Percentiles rank a stretch among this genome's conserved stretches.
phyloP scores from a whole-genome alignment of 2,113 vertebrate genomes.

The Neotragus moschatus region DNA sequence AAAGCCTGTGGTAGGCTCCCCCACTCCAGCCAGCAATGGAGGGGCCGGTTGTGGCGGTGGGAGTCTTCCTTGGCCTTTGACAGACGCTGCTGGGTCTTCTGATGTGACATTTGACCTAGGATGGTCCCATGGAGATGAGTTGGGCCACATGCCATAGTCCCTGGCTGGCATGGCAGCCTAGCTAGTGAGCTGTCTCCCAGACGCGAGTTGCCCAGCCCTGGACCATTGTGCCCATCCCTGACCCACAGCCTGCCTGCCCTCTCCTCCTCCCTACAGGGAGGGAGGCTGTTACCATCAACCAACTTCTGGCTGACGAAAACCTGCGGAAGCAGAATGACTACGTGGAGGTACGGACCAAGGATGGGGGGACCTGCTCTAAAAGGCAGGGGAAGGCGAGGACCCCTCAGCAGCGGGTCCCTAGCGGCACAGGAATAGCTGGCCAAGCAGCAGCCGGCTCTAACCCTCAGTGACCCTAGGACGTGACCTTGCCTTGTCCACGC shows the following conservation, averaged over 20 bases:
- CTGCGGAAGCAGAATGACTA: slow-evolving; percentile 72
- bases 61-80: neutral
- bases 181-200: neutral
- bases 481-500: rapidly evolving
- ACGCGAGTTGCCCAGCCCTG: neutral
- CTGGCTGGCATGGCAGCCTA: neutral
- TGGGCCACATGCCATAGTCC: neutral
- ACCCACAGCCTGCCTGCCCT: neutral
- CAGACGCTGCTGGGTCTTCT: neutral
- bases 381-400: too few species aligned
- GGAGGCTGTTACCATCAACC: slow-evolving; percentile 46
- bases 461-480: rapidly evolving
- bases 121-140: neutral
- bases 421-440: neutral
- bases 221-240: neutral
- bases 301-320: slow-evolving; percentile 56
- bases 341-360: slow-evolving; percentile 62
- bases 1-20: neutral
- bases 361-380: neutral
- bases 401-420: rapidly evolving
- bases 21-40: neutral
- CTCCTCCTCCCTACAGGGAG: slow-evolving; percentile 22
- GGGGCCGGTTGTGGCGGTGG: rapidly evolving
- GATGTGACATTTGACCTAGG: neutral
- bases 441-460: rapidly evolving